Percentiles rank a stretch among this genome's conserved stretches.
Conservation (phyloP, 2,888 invertebrate species). For the Helicoverpa assulta region DNA sequence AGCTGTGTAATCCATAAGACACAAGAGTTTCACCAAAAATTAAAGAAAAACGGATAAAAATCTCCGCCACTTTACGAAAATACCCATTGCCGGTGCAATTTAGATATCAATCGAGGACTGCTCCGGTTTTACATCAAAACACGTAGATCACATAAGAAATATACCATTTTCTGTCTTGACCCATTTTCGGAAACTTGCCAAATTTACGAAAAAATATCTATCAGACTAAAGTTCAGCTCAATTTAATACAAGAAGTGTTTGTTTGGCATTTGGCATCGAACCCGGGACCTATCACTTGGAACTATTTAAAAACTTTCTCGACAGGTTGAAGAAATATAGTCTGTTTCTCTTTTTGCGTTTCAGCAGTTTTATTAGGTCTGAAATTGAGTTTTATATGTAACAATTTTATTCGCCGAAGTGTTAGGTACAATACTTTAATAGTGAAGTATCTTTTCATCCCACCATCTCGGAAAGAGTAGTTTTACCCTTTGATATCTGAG, state of each 20-base stretch:
- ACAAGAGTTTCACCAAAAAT: not conserved
- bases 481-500: too few species aligned
- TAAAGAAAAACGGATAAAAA: slow-evolving; percentile 2
- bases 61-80: not conserved
- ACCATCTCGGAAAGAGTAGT: too few species aligned
- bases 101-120: slow-evolving; percentile 6
- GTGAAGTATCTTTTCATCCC: too few species aligned
- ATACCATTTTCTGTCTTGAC: slow-evolving; percentile 3
- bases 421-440: too few species aligned
- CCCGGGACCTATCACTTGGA: slow-evolving; percentile 31
- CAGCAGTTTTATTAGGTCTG: slow-evolving; percentile 1
- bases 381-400: slow-evolving; percentile 7
- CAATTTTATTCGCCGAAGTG: not conserved
- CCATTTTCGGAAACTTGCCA: slow-evolving; percentile 19
- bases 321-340: slow-evolving; percentile 36
- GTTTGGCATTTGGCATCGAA: slow-evolving; percentile 48
- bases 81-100: slow-evolving; percentile 1
- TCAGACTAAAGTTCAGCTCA: slow-evolving; percentile 25
- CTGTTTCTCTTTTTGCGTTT: slow-evolving; percentile 3
- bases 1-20: too few species aligned
- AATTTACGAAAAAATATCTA: slow-evolving; percentile 30
- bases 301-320: slow-evolving; percentile 50
- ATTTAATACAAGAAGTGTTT: slow-evolving; percentile 47
- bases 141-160: slow-evolving; percentile 17
- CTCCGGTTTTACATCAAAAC: slow-evolving; percentile 1